A percentile compares a stretch with the other conserved stretches of the same genome.
These are phyloP conservation scores for Azorinus chamasolen DNA, from an alignment of 2,888 invertebrate species.

Conservation along the genomic window DNA sequence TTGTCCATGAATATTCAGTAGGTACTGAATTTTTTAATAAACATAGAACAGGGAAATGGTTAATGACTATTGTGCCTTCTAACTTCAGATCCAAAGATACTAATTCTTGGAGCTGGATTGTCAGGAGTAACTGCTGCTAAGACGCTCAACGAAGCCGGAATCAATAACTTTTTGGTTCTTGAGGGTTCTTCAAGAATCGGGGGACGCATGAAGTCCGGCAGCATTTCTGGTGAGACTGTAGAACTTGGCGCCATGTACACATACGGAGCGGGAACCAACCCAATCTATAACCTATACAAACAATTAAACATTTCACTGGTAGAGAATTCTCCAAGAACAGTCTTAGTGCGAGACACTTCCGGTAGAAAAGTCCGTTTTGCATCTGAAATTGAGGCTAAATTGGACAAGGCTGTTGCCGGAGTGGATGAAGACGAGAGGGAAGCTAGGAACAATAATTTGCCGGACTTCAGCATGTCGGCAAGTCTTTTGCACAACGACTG, in stretches of 20 bases:
- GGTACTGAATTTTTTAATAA: too few species aligned
- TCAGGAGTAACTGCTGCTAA: constrained; percentile 58
- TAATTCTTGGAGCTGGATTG: constrained; percentile 50
- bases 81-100: constrained; percentile 22
- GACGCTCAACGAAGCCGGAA: constrained; percentile 44
- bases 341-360: constrained; percentile 25
- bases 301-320: constrained; percentile 15
- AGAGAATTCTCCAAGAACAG: background rate
- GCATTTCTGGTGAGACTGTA: constrained; percentile 38
- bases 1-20: too few species aligned
- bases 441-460: background rate
- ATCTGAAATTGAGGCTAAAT: constrained; percentile 1
- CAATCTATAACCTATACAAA: constrained; percentile 28
- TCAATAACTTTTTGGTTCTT: constrained; percentile 46
- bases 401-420: background rate
- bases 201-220: constrained; percentile 38
- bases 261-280: constrained; percentile 45
- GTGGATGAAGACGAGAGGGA: background rate
- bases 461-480: constrained; percentile 24
- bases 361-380: constrained; percentile 29
- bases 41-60: too few species aligned
- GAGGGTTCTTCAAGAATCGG: constrained; percentile 51
- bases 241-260: constrained; percentile 54
- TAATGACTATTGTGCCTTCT: too few species aligned
- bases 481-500: constrained; percentile 28